Evolutionary conservation across 2,888 invertebrate genomes (phyloP), one percentile per base, ranked within the genome.

Genomic region (Charanyca ferruginea): DNA sequence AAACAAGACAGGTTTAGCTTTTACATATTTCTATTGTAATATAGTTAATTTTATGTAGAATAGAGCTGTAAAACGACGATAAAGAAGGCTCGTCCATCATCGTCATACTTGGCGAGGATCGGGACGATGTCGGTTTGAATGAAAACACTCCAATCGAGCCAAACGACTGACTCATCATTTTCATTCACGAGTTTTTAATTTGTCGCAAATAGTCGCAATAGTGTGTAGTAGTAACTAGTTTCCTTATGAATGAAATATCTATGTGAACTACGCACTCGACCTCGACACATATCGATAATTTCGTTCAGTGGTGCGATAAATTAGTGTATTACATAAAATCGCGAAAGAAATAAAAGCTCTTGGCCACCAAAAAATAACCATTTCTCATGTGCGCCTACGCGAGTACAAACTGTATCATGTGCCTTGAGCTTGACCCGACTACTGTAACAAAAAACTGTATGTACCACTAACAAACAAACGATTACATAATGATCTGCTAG

Each of bases 161-260:
- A 93, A 94, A 85, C 73, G 63, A 81, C 81, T 93, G 91, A 93
- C 83, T 92, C 92, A 93, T 87, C 83, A 85, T 86, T 87, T 91
- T 91, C 93, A 93, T 93, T 93, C 91, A 94, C 79, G 80, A 85
- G 69, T 76, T 83, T 82, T 83, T 79, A 66, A 75, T 70, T 77
- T 71, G 57, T 74, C 73, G 66, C 73, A 66, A 76, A 74, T 77
- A 70, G 57, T 74, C 73, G 66, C 73, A 66, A 76, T 74, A 71
- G 70, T 69, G 74, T 73, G 49, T n/a, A 44, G 68, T 66, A 70
- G 62, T 45, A 54, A 71, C 62, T 66, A 53, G 32, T 59, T 72
- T 76, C 45, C 55, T 51, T 57, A 64, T 72, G 60, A 73, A 68
- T 82, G 54, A 76, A 77, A 66, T 58, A 28, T 61, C 54, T n/a